Conservation (phyloP, 2,113 vertebrate species). For the Coptodon rendalli region DNA sequence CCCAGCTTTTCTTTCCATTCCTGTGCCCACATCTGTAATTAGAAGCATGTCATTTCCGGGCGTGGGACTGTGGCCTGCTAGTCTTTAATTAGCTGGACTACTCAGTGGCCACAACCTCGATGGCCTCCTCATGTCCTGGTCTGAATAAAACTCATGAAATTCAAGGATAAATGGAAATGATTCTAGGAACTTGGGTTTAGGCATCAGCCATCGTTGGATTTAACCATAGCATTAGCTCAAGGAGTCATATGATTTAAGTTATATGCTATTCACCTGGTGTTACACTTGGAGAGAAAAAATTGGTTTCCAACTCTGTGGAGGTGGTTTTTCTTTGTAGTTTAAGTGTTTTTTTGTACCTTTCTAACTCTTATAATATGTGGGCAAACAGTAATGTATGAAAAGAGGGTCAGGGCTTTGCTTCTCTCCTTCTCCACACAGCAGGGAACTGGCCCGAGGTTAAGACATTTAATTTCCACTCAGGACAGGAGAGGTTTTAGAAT, state of each 20-base stretch:
- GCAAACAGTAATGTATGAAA: neutral
- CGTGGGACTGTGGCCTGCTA: conserved; percentile 51
- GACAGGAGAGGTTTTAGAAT: conserved; percentile 21
- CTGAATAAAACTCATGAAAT: conserved; percentile 13
- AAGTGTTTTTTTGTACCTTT: neutral
- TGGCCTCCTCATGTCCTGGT: conserved; percentile 33
- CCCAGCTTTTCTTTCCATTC: conserved; percentile 42
- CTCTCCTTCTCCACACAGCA: neutral
- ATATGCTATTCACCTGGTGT: neutral
- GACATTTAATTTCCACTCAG: conserved; percentile 37
- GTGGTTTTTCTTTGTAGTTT: neutral
- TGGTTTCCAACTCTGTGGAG: neutral
- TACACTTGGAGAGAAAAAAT: neutral
- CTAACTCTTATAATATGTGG: neutral
- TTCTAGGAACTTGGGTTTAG: conserved; percentile 3
- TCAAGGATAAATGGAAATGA: conserved; percentile 6
- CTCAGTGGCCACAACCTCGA: conserved; percentile 46
- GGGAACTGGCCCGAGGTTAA: conserved; percentile 13
- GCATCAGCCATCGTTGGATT: neutral
- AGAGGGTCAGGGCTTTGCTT: neutral
- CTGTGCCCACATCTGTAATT: conserved; percentile 60
- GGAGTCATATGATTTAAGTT: neutral
- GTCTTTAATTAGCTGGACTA: conserved; percentile 62
- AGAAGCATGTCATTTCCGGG: conserved; percentile 73
- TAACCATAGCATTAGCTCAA: neutral